Conservation (phyloP, 2,113 vertebrate genomes). For the Passer montanus region DNA sequence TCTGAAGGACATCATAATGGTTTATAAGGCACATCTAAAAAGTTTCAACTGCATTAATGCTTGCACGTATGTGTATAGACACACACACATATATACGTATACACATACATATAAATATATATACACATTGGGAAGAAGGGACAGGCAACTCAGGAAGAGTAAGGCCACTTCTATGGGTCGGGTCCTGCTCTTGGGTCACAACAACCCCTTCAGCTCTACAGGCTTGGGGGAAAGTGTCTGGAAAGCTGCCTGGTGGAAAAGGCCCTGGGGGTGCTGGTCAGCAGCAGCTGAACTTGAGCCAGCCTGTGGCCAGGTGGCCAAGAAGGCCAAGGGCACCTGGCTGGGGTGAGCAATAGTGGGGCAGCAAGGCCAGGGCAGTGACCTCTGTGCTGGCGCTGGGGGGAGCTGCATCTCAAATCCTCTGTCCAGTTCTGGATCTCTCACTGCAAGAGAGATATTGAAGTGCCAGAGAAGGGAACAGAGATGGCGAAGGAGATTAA, state of each 20-base stretch:
- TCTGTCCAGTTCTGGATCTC: neutral
- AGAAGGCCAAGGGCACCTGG: neutral
- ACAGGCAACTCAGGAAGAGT: neutral
- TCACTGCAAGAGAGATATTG: neutral
- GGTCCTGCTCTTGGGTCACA: neutral
- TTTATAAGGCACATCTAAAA: neutral
- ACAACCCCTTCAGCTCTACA: too few relatives aligned
- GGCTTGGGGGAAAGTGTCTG: neutral
- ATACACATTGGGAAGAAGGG: neutral
- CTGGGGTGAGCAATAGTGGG: neutral
- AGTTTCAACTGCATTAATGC: neutral
- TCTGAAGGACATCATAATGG: neutral
- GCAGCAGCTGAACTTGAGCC: neutral
- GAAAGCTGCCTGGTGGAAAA: neutral
- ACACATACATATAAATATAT: fast-evolving
- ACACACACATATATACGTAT: neutral
- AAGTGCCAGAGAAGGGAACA: neutral
- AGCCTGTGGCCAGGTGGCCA: neutral
- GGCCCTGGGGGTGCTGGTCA: neutral
- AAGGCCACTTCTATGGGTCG: too few relatives aligned
- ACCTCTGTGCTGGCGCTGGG: neutral
- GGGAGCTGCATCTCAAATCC: fast-evolving
- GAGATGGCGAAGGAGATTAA: neutral
- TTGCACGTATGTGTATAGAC: neutral
- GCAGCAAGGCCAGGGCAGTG: neutral